Conservation (phyloP, 2,888 invertebrate genomes). For the Linnaemya vulpina region DNA sequence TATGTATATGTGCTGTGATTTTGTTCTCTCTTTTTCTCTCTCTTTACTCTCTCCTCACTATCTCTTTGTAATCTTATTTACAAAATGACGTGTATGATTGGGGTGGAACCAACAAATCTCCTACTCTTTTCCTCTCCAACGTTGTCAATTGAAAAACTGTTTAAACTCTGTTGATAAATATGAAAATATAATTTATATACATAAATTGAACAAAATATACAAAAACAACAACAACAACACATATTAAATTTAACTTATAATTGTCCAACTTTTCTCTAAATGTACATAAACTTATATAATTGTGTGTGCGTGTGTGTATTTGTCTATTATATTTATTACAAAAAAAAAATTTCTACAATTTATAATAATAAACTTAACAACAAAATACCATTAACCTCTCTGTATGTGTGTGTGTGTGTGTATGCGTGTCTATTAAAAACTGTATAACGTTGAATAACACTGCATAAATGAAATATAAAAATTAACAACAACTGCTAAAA, state of each 20-base stretch:
- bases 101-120: slow-evolving; percentile 42
- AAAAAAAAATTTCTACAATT: background rate
- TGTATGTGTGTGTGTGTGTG: slow-evolving; percentile 60
- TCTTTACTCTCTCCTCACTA: slow-evolving; percentile 44
- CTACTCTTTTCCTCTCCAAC: slow-evolving; percentile 34
- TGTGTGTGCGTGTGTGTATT: slow-evolving; percentile 38
- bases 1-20: slow-evolving; percentile 66
- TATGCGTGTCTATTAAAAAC: slow-evolving; percentile 58
- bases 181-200: slow-evolving; percentile 21
- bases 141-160: slow-evolving; percentile 22
- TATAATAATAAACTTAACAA: slow-evolving; percentile 63
- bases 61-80: slow-evolving; percentile 44
- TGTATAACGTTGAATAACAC: slow-evolving; percentile 32
- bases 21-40: slow-evolving; percentile 59
- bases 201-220: background rate
- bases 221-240: slow-evolving; percentile 6
- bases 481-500: slow-evolving; percentile 29
- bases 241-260: slow-evolving; percentile 16
- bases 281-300: slow-evolving; percentile 2
- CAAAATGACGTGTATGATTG: slow-evolving; percentile 41
- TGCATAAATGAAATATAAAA: slow-evolving; percentile 1
- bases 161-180: slow-evolving; percentile 26
- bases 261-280: slow-evolving; percentile 22
- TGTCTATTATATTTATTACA: slow-evolving; percentile 35
- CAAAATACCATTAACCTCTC: slow-evolving; percentile 32